These are phyloP conservation scores for Notechis scutatus DNA, from an alignment of 2,113 vertebrate species.

Conservation along the genomic window DNA sequence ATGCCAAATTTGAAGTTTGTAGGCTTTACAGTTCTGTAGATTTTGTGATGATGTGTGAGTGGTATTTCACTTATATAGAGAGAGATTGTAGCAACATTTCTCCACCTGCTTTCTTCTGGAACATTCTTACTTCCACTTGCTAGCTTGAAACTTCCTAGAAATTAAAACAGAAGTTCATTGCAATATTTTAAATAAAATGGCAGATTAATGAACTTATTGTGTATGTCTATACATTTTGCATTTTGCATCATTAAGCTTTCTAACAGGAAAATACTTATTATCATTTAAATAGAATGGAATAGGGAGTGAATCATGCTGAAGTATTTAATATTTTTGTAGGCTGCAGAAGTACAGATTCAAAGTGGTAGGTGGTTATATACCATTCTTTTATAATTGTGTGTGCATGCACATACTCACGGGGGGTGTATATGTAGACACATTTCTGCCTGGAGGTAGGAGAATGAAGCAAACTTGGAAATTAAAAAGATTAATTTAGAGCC, in stretches of 20 bases:
- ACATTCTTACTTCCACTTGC: not conserved
- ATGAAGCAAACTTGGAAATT: not conserved
- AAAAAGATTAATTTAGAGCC: not conserved
- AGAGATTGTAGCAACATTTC: not conserved
- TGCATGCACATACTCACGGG: not conserved
- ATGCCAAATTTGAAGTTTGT: too few species aligned
- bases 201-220: not conserved
- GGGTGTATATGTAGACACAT: not conserved
- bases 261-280: not conserved
- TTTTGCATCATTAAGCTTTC: not conserved
- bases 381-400: not conserved
- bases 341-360: not conserved
- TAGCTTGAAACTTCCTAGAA: not conserved
- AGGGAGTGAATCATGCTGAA: not conserved
- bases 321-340: not conserved
- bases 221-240: not conserved
- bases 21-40: too few species aligned
- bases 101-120: not conserved
- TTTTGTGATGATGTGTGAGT: too few species aligned
- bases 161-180: not conserved
- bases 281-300: not conserved
- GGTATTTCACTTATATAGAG: too few species aligned
- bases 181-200: not conserved
- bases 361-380: not conserved
- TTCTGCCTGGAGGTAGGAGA: not conserved